Conservation (phyloP, 2,888 invertebrate species). For the Calameuta idolon region DNA sequence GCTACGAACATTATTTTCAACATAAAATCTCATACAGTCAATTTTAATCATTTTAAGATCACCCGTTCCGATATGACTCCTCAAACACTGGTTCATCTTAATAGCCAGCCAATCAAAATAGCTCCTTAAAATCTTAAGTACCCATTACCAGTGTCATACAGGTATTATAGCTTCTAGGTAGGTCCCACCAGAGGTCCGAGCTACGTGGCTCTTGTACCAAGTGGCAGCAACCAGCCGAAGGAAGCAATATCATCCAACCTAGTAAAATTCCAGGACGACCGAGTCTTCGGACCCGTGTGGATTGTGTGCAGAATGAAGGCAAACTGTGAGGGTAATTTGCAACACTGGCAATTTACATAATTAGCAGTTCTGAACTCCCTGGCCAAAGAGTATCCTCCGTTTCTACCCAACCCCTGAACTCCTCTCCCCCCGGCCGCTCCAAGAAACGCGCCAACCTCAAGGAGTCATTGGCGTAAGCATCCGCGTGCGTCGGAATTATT, state of each 20-base stretch:
- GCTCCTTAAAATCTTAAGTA: neutral
- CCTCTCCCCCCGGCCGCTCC: constrained; percentile 15
- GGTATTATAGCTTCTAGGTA: neutral
- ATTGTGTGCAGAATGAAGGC: constrained; percentile 67
- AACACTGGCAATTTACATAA: constrained; percentile 68
- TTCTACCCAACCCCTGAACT: constrained; percentile 23
- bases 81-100: neutral
- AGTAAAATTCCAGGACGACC: constrained; percentile 55
- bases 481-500: neutral
- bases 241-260: constrained; percentile 46
- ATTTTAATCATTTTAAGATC: neutral
- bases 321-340: constrained; percentile 68
- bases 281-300: constrained; percentile 58
- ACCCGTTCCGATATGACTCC: neutral
- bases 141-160: neutral
- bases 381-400: constrained; percentile 46
- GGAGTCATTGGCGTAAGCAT: constrained; percentile 1
- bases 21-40: neutral
- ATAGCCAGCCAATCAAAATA: neutral
- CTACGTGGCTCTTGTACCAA: neutral
- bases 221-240: constrained; percentile 21
- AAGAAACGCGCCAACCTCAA: constrained; percentile 16
- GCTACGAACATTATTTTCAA: neutral
- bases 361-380: constrained; percentile 65
- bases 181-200: neutral